Evolutionary conservation across 2,113 vertebrate genomes (phyloP), one percentile per base, ranked within the genome.

Genomic region (Oreotrochilus melanogaster): DNA sequence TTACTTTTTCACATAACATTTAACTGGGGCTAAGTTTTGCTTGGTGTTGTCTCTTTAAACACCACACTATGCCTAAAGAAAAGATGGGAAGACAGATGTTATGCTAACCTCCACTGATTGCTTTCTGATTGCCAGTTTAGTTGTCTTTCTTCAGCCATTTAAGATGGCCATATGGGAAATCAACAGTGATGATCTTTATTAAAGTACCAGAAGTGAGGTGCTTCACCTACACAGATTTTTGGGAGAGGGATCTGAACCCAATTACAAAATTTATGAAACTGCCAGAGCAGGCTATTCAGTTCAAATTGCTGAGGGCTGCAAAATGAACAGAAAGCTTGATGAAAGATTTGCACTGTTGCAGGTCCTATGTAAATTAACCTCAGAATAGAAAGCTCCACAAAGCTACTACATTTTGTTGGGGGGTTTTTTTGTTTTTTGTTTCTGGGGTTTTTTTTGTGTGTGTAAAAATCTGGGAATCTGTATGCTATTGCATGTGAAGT

Each of bases 81-180:
- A 93, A 78, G 51, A 64, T 50, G 45, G 22, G 79, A 89, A 96
- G 84, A 69, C 88, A 97, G 93, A 88, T 96, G 93, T 94, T 96
- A 42, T 78, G 11, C 37, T 87, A 93, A 95, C 83, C 85, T 97
- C 53, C n/a, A 43, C 81, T 96, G 90, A 96, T 92, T 89, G 75
- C 76, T 76, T 96, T 86, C 73, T 95, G 64, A 95, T 94, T 88
- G 54, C 75, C 39, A 47, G 48, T 89, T 95, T 81, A 86, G 50
- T 79, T 95, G 73, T 48, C 92, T 91, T 58, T 92, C 84, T 94
- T 94, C 73, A 64, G 22, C 45, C 58, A 82, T 72, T 78, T 96
- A 57, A 62, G 81, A 45, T 74, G 51, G 65, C 70, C 92, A 80
- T 61, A 28, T 84, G 80, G 96, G 92, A 96, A 96, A 96, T 97